phyloP scores from a whole-genome alignment of 2,113 vertebrate genomes.

The Charina bottae region DNA sequence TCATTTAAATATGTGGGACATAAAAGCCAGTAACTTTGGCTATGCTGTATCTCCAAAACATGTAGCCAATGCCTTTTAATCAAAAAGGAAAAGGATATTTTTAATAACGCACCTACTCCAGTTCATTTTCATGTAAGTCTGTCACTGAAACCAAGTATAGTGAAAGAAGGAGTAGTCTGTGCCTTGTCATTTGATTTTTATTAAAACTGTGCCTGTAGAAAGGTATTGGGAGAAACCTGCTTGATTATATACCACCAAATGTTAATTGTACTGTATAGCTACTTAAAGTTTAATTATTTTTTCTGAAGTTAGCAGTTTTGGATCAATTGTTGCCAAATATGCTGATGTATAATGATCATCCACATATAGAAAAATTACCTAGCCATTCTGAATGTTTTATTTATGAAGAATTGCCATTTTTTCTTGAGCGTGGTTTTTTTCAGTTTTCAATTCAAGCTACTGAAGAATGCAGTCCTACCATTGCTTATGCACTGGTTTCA shows the following conservation, averaged over 20 bases:
- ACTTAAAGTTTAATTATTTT: constrained; percentile 40
- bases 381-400: constrained; percentile 42
- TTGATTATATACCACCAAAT: not conserved
- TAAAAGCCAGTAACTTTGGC: not conserved
- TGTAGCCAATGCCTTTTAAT: not conserved
- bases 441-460: constrained; percentile 57
- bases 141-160: not conserved
- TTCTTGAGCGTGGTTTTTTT: constrained; percentile 48
- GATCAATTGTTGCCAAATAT: constrained; percentile 31
- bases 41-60: too few species aligned
- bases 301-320: constrained; percentile 48
- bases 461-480: constrained; percentile 22
- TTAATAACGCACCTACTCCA: not conserved
- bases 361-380: constrained; percentile 50
- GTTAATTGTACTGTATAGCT: constrained; percentile 11
- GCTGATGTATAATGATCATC: constrained; percentile 54
- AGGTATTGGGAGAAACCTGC: constrained; percentile 16
- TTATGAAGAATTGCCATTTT: constrained; percentile 65
- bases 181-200: not conserved
- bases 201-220: not conserved
- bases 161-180: not conserved
- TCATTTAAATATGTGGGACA: not conserved
- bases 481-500: not conserved
- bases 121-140: not conserved
- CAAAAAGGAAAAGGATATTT: not conserved